Conservation (phyloP, 2,113 vertebrate species). For the Eudyptes chrysolophus region DNA sequence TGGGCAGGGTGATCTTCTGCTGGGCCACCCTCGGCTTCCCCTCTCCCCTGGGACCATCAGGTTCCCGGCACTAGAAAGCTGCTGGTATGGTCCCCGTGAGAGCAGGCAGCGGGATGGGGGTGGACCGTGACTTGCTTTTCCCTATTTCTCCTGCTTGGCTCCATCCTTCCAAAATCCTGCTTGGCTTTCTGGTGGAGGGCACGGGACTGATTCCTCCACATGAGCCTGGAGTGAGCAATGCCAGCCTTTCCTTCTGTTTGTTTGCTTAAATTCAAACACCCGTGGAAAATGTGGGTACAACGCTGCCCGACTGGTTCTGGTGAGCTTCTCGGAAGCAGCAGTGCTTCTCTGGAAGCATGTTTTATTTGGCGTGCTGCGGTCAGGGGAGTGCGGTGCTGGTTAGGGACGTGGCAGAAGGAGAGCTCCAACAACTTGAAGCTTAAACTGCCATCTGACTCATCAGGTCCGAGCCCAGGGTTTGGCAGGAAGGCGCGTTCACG, state of each 20-base stretch:
- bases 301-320: not conserved
- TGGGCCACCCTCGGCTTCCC: not conserved
- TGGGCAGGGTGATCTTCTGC: not conserved
- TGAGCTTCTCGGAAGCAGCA: not conserved
- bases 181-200: not conserved
- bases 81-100: not conserved
- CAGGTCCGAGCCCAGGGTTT: accelerated
- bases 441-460: not conserved
- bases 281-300: accelerated
- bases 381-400: accelerated
- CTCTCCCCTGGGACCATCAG: accelerated
- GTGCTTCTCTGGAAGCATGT: too few relatives aligned
- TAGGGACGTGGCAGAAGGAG: accelerated
- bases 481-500: not conserved
- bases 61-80: not conserved
- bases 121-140: not conserved
- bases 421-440: not conserved
- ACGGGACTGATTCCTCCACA: not conserved
- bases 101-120: not conserved
- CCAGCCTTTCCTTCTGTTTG: not conserved
- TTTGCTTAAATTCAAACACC: not conserved
- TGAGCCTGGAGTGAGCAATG: not conserved
- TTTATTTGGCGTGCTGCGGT: not conserved
- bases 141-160: not conserved
- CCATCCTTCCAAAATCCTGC: not conserved